These are phyloP conservation scores for Ladona fulva DNA, from an alignment of 1,140 invertebrate species.

Conservation along the genomic window DNA sequence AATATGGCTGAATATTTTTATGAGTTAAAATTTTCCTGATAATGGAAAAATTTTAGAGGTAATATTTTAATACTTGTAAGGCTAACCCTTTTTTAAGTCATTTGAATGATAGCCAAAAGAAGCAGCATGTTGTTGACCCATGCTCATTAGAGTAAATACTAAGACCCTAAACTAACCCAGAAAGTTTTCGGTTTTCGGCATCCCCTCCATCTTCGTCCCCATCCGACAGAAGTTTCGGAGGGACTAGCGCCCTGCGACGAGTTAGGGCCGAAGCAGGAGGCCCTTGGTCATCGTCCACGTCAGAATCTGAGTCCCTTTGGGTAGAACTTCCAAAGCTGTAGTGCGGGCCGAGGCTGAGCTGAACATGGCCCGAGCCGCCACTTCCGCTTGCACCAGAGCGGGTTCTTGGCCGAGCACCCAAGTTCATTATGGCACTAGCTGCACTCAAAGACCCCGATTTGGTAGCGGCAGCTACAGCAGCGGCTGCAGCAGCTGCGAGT, in stretches of 20 bases:
- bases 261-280: constrained; percentile 40
- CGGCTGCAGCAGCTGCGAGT: constrained; percentile 5
- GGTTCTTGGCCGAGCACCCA: not conserved
- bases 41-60: no score
- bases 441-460: not conserved
- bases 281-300: constrained; percentile 18
- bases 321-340: not conserved
- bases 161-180: constrained; percentile 16
- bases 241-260: constrained; percentile 38
- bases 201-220: constrained; percentile 19
- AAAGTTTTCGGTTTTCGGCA: constrained; percentile 21
- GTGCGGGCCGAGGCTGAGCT: not conserved
- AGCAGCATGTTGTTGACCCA: no score
- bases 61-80: no score
- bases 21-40: no score
- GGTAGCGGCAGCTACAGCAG: not conserved
- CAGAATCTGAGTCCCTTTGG: not conserved
- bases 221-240: constrained; percentile 37
- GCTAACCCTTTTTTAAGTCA: no score
- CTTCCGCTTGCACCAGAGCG: constrained; percentile 14
- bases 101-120: no score
- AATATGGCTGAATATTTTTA: no score
- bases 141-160: no score
- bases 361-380: constrained; percentile 11
- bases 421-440: not conserved